Percentiles rank a stretch among this genome's conserved stretches.
phyloP scores from a whole-genome alignment of 1,140 invertebrate genomes.

The Drosophila sproati region DNA sequence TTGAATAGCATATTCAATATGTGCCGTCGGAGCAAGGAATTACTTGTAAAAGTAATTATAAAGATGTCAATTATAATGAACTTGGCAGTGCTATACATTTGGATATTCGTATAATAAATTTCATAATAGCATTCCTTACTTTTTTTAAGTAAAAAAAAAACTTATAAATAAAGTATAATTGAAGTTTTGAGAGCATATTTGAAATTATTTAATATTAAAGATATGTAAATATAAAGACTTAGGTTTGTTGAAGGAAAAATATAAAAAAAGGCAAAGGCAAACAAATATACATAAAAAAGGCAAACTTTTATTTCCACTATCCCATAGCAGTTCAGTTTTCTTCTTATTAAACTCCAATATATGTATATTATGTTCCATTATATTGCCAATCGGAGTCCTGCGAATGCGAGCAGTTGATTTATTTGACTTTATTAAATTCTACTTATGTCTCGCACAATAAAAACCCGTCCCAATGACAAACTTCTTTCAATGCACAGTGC shows the following conservation, averaged over 20 bases:
- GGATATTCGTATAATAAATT: too few relatives aligned
- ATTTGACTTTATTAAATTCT: conserved; percentile 55
- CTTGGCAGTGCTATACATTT: too few relatives aligned
- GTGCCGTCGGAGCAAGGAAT: too few relatives aligned
- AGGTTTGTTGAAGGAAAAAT: background rate
- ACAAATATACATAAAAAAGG: background rate
- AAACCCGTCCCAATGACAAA: conserved; percentile 30
- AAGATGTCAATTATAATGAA: too few relatives aligned
- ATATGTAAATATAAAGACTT: too few relatives aligned
- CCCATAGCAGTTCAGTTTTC: background rate
- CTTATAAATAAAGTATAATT: too few relatives aligned
- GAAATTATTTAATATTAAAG: too few relatives aligned
- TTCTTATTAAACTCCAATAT: background rate
- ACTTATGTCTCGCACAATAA: conserved; percentile 22
- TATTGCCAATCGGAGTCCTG: conserved; percentile 4
- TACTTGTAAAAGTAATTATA: too few relatives aligned
- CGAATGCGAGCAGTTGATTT: conserved; percentile 5
- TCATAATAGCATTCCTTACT: too few relatives aligned
- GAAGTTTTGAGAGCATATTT: too few relatives aligned
- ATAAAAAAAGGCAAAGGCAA: background rate
- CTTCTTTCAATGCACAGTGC: conserved; percentile 37
- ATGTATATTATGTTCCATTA: background rate
- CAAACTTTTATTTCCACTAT: background rate
- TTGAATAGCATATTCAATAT: too few relatives aligned
- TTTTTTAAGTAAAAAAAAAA: too few relatives aligned